phyloP scores from a whole-genome alignment of 2,797 vertebrate genomes.

The Cryptoblepharus egeriae region DNA sequence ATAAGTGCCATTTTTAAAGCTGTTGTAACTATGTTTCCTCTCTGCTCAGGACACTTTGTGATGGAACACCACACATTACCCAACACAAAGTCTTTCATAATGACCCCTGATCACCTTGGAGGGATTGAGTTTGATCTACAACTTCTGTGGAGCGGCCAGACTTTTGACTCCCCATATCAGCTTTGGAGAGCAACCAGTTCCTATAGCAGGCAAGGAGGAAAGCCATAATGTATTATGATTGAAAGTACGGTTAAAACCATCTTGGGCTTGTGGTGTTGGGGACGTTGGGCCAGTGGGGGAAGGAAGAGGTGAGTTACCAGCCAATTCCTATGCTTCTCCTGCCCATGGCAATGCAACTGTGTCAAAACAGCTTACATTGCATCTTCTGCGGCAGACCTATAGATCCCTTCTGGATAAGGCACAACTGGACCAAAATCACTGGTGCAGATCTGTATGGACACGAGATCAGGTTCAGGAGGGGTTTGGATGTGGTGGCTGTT shows the following conservation, averaged over 20 bases:
- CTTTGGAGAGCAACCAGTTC: slow-evolving; percentile 98
- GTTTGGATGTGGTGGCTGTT: too few species aligned
- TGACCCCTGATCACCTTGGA: slow-evolving; percentile 93
- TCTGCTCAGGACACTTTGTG: slow-evolving; percentile 89
- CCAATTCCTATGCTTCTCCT: too few species aligned
- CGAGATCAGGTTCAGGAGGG: too few species aligned
- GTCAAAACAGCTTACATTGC: too few species aligned
- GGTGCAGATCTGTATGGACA: too few species aligned
- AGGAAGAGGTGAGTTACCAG: too few species aligned
- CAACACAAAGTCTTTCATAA: slow-evolving; percentile 87
- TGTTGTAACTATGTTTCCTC: neutral
- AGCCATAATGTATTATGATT: fast-evolving
- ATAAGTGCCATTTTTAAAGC: too few species aligned
- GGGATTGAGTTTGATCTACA: slow-evolving; percentile 95
- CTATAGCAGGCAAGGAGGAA: slow-evolving; percentile 87
- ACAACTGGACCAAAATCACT: too few species aligned
- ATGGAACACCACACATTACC: slow-evolving; percentile 95
- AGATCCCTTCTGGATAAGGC: too few species aligned
- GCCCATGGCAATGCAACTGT: too few species aligned
- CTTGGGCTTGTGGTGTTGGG: neutral
- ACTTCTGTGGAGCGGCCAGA: slow-evolving; percentile 95
- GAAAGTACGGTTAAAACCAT: neutral
- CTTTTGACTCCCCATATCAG: slow-evolving; percentile 95
- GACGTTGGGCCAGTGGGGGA: too few species aligned
- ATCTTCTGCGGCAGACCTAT: too few species aligned